A percentile compares a stretch with the other conserved stretches of the same genome.
Evolutionary conservation across 2,797 vertebrate species (phyloP).

Genomic region (Pristis pectinata): DNA sequence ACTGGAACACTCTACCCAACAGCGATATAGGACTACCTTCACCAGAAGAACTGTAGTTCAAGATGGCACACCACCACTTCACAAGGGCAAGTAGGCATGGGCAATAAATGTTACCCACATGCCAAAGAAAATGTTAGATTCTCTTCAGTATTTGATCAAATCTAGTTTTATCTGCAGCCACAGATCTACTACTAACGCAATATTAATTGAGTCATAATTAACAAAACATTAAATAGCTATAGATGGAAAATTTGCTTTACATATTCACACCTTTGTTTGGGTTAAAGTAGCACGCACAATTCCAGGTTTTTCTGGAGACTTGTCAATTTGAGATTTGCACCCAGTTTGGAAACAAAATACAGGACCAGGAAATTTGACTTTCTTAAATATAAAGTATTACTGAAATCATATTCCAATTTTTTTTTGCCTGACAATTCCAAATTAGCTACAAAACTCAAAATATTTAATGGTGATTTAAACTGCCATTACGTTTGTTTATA

Average conservation of each 20-base stretch:
- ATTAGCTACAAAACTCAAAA: not conserved
- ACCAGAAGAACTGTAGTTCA: no score
- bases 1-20: no score
- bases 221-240: not conserved
- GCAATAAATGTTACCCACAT: no score
- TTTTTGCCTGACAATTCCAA: no score
- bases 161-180: not conserved
- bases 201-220: not conserved
- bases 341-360: not conserved
- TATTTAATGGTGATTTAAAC: not conserved
- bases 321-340: not conserved
- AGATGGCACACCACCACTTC: no score
- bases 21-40: no score
- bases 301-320: not conserved
- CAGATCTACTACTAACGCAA: not conserved
- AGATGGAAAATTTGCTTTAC: not conserved
- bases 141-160: not conserved
- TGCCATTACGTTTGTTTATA: not conserved
- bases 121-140: no score
- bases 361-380: not conserved
- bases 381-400: not conserved
- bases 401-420: not conserved
- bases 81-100: no score
- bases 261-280: not conserved
- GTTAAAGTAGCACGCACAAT: no score